A percentile compares a stretch with the other conserved stretches of the same genome.
Evolutionary conservation across 2,888 invertebrate species (phyloP).

Genomic region (Sceliomorpha sp.): DNA sequence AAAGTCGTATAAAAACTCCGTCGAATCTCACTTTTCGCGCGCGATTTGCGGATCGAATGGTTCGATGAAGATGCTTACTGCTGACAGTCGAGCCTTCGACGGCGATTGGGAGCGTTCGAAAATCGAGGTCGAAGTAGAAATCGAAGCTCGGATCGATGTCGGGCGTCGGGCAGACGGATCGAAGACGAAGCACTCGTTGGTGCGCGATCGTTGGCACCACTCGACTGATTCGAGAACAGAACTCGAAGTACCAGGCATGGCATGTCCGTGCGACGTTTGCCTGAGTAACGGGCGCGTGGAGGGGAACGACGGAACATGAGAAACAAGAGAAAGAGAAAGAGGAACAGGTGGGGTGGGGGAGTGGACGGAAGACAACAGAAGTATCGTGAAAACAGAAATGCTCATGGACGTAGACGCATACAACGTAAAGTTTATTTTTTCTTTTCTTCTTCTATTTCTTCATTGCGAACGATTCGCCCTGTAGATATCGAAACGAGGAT

Average conservation of each 20-base stretch:
- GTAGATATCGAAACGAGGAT: neutral
- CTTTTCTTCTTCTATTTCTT: neutral
- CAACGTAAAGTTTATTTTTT: neutral
- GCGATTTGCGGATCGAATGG: no score
- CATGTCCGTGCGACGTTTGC: no score
- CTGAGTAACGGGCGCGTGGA: slow-evolving; percentile 56
- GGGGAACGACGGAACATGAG: slow-evolving; percentile 29
- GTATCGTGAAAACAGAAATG: slow-evolving; percentile 28
- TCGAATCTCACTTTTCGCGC: no score
- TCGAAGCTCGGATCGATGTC: slow-evolving; percentile 52
- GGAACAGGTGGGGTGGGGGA: no score
- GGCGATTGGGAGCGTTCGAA: slow-evolving; percentile 38
- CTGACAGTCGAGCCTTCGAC: no score
- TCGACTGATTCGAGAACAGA: slow-evolving; percentile 74
- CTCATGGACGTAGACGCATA: neutral
- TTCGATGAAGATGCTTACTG: slow-evolving; percentile 41
- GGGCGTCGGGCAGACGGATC: slow-evolving; percentile 36
- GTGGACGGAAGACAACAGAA: slow-evolving; percentile 36
- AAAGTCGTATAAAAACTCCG: no score
- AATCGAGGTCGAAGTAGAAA: slow-evolving; percentile 63
- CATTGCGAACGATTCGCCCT: no score
- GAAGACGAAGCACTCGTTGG: slow-evolving; percentile 31
- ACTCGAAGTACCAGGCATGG: slow-evolving; percentile 65
- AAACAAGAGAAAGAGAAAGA: slow-evolving; percentile 49
- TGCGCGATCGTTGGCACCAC: slow-evolving; percentile 57